phyloP scores from a whole-genome alignment of 2,797 vertebrate genomes.

The Botia kubotai region DNA sequence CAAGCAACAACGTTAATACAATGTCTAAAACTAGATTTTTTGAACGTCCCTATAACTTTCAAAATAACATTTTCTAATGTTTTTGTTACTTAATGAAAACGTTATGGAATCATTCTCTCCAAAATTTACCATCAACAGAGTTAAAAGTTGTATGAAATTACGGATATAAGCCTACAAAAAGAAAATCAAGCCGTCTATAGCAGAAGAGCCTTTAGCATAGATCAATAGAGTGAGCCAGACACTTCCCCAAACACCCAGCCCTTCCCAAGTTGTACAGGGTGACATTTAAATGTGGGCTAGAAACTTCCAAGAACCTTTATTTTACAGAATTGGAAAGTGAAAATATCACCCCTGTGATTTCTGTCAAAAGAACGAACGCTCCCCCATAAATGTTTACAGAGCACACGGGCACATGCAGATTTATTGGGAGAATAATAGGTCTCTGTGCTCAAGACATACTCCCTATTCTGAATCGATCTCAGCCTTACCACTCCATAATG shows the following conservation, averaged over 20 bases:
- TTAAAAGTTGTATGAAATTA: constrained; percentile 45
- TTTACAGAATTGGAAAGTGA: neutral
- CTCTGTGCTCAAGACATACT: constrained; percentile 64
- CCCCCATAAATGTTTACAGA: constrained; percentile 52
- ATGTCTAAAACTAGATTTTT: too few relatives aligned
- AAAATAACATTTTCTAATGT: too few relatives aligned
- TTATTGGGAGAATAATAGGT: constrained; percentile 70
- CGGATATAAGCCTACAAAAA: constrained; percentile 36
- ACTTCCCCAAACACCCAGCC: constrained; percentile 44
- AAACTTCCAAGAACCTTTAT: constrained; percentile 35
- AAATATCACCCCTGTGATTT: constrained; percentile 62
- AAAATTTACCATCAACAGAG: constrained; percentile 19
- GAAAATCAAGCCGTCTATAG: constrained; percentile 39
- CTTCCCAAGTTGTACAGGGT: constrained; percentile 26
- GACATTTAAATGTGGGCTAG: constrained; percentile 46
- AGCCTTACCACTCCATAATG: constrained; percentile 74
- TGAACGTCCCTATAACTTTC: too few relatives aligned
- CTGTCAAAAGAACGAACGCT: constrained; percentile 37
- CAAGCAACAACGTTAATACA: too few relatives aligned
- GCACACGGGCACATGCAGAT: constrained; percentile 64
- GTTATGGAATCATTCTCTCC: neutral
- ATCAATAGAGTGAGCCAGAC: constrained; percentile 47
- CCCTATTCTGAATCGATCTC: constrained; percentile 73
- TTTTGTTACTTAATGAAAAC: too few relatives aligned
- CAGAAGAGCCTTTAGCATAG: constrained; percentile 34